Conservation (phyloP, 1,140 invertebrate genomes). For the Drosophila insularis region DNA sequence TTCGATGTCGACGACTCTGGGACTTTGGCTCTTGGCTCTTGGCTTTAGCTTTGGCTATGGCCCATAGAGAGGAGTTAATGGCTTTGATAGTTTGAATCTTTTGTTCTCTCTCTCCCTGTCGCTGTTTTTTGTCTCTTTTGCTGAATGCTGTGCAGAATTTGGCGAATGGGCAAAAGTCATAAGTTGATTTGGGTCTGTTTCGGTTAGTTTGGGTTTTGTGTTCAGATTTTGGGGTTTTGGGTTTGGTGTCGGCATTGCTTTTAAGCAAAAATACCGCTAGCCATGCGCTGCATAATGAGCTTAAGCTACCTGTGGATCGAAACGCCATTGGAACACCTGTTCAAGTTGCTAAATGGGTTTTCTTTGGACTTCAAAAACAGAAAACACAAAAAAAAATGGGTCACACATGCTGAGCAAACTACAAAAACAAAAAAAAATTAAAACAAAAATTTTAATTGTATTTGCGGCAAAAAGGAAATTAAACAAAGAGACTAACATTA, state of each 20-base stretch:
- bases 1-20: slow-evolving; percentile 3
- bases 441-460: slow-evolving; percentile 6
- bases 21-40: background rate
- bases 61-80: slow-evolving; percentile 49
- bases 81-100: slow-evolving; percentile 60
- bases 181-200: slow-evolving; percentile 33
- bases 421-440: background rate
- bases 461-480: slow-evolving; percentile 16
- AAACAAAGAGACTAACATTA: background rate
- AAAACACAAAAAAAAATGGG: slow-evolving; percentile 29
- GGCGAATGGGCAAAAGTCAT: slow-evolving; percentile 45
- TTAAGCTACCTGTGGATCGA: slow-evolving; percentile 35
- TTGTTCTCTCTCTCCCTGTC: slow-evolving; percentile 43
- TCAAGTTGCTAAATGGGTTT: slow-evolving; percentile 13
- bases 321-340: slow-evolving; percentile 10
- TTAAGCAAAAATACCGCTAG: slow-evolving; percentile 43
- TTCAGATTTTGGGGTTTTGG: slow-evolving; percentile 1
- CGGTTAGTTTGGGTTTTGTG: slow-evolving; percentile 10
- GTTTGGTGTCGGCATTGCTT: slow-evolving; percentile 43
- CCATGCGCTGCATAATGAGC: slow-evolving; percentile 38
- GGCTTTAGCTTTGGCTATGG: background rate
- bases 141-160: slow-evolving; percentile 47
- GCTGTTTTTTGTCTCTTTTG: no score
- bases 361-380: background rate
- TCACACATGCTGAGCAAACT: slow-evolving; percentile 41